Evolutionary conservation across 2,113 vertebrate species (phyloP).

Genomic region (Catharus fuscescens): DNA sequence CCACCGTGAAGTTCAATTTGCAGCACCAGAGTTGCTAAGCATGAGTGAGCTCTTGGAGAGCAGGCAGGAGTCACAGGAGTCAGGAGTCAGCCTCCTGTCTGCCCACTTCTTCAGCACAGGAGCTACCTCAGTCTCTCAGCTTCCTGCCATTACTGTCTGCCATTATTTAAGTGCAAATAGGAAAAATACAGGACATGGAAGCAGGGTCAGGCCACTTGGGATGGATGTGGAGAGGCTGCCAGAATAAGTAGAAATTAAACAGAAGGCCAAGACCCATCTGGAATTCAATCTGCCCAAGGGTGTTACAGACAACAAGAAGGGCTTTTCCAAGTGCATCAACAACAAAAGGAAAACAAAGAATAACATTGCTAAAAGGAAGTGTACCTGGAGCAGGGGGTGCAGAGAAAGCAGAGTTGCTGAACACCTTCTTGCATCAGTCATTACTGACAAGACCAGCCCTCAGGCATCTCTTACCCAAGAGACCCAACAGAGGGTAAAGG

Average conservation of each 20-base stretch:
- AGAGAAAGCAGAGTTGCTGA: background rate
- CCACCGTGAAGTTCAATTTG: background rate
- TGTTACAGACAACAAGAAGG: background rate
- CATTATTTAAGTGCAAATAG: background rate
- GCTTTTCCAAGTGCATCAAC: background rate
- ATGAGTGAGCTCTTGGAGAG: background rate
- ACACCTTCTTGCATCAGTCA: background rate
- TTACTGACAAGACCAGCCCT: background rate
- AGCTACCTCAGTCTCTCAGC: background rate
- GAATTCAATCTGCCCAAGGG: background rate
- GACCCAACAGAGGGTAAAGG: background rate
- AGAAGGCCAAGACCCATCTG: background rate
- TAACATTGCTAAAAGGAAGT: background rate
- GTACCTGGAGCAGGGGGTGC: background rate
- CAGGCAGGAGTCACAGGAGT: background rate
- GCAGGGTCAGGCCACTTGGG: background rate
- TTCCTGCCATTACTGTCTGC: background rate
- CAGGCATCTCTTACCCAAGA: background rate
- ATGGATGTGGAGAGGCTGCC: background rate
- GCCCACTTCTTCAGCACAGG: background rate
- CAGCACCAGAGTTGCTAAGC: background rate
- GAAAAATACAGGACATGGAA: background rate
- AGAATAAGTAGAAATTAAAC: background rate
- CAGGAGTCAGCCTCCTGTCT: background rate
- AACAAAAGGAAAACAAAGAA: background rate